Percentiles rank a stretch among this genome's conserved stretches.
phyloP scores from a whole-genome alignment of 2,888 invertebrate species.

The Agonopterix subpropinquella region DNA sequence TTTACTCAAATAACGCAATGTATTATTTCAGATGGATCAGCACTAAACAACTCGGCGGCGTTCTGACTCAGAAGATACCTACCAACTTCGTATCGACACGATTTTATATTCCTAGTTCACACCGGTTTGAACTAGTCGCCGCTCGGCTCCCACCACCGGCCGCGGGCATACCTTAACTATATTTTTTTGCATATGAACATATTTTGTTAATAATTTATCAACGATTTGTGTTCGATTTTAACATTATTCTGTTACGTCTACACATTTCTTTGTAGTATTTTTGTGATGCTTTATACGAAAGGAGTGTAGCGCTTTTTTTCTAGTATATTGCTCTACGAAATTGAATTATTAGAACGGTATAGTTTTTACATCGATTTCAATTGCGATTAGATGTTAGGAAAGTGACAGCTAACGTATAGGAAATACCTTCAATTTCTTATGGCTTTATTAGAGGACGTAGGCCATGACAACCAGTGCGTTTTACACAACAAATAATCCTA shows the following conservation, averaged over 20 bases:
- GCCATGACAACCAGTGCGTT: no score
- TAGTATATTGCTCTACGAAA: neutral
- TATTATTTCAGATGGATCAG: slow-evolving; percentile 62
- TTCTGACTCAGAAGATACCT: slow-evolving; percentile 29
- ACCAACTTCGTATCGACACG: slow-evolving; percentile 33
- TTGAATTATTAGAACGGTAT: neutral
- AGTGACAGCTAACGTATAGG: neutral
- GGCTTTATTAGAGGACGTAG: neutral
- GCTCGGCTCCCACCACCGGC: slow-evolving; percentile 16
- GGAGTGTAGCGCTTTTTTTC: slow-evolving; percentile 38
- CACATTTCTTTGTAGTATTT: slow-evolving; percentile 57
- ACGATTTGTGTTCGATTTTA: slow-evolving; percentile 57
- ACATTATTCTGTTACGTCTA: slow-evolving; percentile 49
- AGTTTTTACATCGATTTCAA: neutral
- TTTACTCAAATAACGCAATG: no score
- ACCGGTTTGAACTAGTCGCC: slow-evolving; percentile 7
- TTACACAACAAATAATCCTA: no score
- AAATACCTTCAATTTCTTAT: neutral
- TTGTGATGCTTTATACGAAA: slow-evolving; percentile 55
- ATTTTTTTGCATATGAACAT: slow-evolving; percentile 60
- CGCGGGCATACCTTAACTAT: slow-evolving; percentile 27
- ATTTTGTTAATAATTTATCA: slow-evolving; percentile 68
- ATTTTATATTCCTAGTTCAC: slow-evolving; percentile 6
- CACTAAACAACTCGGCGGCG: slow-evolving; percentile 45
- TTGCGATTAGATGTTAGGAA: neutral